phyloP scores from a whole-genome alignment of 2,797 vertebrate species.

The Cryptoprocta ferox region DNA sequence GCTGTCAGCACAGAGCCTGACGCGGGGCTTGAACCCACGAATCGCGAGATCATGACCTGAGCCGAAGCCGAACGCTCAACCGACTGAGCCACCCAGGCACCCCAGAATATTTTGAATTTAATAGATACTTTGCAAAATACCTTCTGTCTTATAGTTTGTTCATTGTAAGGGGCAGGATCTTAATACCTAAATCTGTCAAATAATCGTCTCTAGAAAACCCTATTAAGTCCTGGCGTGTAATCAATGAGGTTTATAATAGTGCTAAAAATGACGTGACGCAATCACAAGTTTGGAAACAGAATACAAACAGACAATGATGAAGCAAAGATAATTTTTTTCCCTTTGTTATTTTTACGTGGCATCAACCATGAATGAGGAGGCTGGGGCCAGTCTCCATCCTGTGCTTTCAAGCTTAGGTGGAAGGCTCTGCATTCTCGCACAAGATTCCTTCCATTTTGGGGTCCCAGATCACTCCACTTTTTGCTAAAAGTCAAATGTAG shows the following conservation, averaged over 20 bases:
- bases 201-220: not conserved
- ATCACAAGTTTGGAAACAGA: not conserved
- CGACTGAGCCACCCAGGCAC: too few species aligned
- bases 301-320: accelerated
- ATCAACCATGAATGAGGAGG: not conserved
- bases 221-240: accelerated
- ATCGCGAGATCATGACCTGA: too few species aligned
- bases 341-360: not conserved
- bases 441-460: too few species aligned
- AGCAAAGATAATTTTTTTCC: not conserved
- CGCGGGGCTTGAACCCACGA: too few species aligned
- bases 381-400: not conserved
- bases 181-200: accelerated
- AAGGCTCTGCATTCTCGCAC: not conserved
- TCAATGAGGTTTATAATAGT: not conserved
- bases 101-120: not conserved
- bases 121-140: not conserved
- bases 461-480: not conserved
- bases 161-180: not conserved
- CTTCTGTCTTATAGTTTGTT: not conserved
- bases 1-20: too few species aligned
- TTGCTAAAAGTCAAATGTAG: not conserved
- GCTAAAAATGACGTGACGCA: not conserved
- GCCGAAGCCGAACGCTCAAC: too few species aligned
- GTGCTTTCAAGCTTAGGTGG: not conserved